phyloP scores from a whole-genome alignment of 2,888 invertebrate species.

The Diarsia mendica region DNA sequence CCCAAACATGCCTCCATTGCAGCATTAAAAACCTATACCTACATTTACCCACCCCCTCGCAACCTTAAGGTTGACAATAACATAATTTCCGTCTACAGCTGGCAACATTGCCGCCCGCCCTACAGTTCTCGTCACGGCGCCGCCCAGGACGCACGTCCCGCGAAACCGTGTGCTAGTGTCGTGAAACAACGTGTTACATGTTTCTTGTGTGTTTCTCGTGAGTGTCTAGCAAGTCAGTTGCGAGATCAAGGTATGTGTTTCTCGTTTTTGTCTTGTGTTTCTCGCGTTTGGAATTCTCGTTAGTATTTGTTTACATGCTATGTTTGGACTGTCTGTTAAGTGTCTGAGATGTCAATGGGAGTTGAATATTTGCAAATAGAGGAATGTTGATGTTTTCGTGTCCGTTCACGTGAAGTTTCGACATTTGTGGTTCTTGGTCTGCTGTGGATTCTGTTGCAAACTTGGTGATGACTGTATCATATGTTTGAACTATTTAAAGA shows the following conservation, averaged over 20 bases:
- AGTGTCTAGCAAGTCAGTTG: constrained; percentile 46
- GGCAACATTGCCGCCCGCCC: constrained; percentile 77
- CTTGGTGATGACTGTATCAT: background rate
- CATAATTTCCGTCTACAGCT: constrained; percentile 65
- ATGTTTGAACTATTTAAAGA: background rate
- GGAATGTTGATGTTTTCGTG: constrained; percentile 29
- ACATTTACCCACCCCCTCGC: constrained; percentile 42
- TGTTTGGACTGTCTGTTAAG: constrained; percentile 43
- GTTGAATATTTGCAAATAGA: constrained; percentile 28
- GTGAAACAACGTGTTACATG: constrained; percentile 64
- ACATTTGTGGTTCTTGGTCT: background rate
- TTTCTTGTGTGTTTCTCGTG: constrained; percentile 69
- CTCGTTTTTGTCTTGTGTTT: constrained; percentile 44
- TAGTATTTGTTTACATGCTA: constrained; percentile 52
- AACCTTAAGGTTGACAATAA: constrained; percentile 63
- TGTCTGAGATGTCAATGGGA: constrained; percentile 41
- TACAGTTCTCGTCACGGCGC: constrained; percentile 76
- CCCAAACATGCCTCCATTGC: constrained; percentile 28
- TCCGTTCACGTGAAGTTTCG: constrained; percentile 4
- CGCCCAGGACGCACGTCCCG: constrained; percentile 78
- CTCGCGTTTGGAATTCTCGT: constrained; percentile 12
- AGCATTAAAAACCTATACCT: constrained; percentile 29
- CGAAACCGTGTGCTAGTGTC: constrained; percentile 73
- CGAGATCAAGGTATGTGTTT: constrained; percentile 58
- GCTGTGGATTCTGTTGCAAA: background rate